phyloP scores from a whole-genome alignment of 2,113 vertebrate genomes.

The Esox niger region DNA sequence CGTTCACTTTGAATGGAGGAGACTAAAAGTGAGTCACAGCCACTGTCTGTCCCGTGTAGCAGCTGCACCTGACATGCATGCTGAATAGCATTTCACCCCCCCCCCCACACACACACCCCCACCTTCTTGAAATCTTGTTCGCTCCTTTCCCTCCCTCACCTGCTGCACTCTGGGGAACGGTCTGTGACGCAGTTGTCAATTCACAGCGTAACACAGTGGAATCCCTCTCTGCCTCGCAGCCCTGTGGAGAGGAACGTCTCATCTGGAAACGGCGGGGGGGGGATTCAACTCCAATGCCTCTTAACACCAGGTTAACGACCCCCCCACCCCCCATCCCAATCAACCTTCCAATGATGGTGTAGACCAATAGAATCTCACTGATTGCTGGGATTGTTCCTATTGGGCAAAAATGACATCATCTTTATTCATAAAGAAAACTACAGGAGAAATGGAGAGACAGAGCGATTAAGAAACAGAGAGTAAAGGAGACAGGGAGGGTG shows the following conservation, averaged over 20 bases:
- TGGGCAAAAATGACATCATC: conserved; percentile 11
- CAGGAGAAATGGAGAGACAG: not conserved
- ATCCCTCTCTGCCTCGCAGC: conserved; percentile 41
- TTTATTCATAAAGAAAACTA: conserved; percentile 8
- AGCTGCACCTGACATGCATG: conserved; percentile 65
- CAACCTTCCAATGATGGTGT: not conserved
- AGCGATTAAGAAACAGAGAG: not conserved
- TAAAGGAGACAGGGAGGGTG: not conserved
- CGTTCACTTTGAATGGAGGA: conserved; percentile 70
- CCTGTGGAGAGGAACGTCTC: conserved; percentile 18
- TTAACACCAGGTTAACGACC: not conserved
- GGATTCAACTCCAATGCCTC: conserved; percentile 11
- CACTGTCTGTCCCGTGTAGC: conserved; percentile 38
- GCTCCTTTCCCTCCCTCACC: conserved; percentile 1
- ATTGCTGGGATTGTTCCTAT: conserved; percentile 1
- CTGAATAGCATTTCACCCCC: conserved; percentile 30
- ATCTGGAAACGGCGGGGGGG: conserved; percentile 24
- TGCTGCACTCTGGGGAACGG: conserved; percentile 29
- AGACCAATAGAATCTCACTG: not conserved
- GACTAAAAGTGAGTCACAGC: conserved; percentile 40
- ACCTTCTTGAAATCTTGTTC: conserved; percentile 35
- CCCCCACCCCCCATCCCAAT: not conserved
- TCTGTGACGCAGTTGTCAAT: conserved; percentile 57
- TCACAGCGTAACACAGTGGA: conserved; percentile 49
- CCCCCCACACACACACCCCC: conserved; percentile 2